Evolutionary conservation across 1,140 invertebrate genomes (phyloP).

Genomic region (Leptestheria dahalacensis): DNA sequence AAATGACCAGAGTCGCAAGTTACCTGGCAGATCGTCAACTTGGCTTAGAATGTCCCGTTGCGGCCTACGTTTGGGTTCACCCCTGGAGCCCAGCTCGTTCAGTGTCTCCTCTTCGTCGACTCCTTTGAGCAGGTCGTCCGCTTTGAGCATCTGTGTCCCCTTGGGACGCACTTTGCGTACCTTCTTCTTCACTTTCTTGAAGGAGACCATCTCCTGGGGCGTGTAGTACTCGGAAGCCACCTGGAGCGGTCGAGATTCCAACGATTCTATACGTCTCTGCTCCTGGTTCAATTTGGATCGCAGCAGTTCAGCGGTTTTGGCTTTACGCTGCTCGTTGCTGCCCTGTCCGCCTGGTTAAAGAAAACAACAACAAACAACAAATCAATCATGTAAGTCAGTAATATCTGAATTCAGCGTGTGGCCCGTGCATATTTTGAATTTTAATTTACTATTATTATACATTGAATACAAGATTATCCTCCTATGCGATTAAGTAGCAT

Average conservation of each 20-base stretch:
- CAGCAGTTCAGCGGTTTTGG: slow-evolving; percentile 24
- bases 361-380: slow-evolving; percentile 27
- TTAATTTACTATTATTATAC: no score
- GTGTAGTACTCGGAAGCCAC: slow-evolving; percentile 81
- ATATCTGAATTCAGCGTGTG: no score
- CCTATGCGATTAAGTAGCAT: no score
- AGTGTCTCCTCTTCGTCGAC: not conserved
- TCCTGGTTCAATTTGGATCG: slow-evolving; percentile 32
- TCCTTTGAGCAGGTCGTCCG: slow-evolving; percentile 36
- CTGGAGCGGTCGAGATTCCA: slow-evolving; percentile 47
- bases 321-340: slow-evolving; percentile 18
- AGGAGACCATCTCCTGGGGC: slow-evolving; percentile 62
- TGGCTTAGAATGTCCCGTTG: slow-evolving; percentile 18
- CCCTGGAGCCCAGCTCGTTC: slow-evolving; percentile 19
- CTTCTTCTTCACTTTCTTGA: slow-evolving; percentile 91
- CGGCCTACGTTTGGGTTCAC: slow-evolving; percentile 19
- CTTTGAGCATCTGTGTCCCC: slow-evolving; percentile 30
- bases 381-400: slow-evolving; percentile 17
- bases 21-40: slow-evolving; percentile 11
- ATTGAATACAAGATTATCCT: no score
- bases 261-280: slow-evolving; percentile 51
- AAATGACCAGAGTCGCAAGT: slow-evolving; percentile 2
- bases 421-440: no score
- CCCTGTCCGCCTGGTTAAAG: slow-evolving; percentile 27
- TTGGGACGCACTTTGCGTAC: slow-evolving; percentile 33